Percentiles rank a stretch among this genome's conserved stretches.
phyloP scores from a whole-genome alignment of 2,888 invertebrate species.

The Azorinus chamasolen region DNA sequence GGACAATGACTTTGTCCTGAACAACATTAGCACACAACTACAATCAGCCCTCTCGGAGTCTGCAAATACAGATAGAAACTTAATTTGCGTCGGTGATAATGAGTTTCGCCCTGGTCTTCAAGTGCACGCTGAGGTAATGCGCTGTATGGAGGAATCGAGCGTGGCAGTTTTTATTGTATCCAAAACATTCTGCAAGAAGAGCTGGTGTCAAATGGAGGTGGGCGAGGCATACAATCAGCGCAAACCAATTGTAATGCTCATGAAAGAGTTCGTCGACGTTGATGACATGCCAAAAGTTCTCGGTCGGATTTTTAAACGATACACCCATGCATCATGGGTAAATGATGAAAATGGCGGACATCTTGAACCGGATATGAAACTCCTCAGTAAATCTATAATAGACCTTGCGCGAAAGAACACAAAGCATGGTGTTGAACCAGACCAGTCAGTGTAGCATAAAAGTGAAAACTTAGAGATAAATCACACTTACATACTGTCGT shows the following conservation, averaged over 20 bases:
- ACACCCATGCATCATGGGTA: slow-evolving; percentile 23
- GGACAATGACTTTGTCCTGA: slow-evolving; percentile 20
- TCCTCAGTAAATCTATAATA: slow-evolving; percentile 21
- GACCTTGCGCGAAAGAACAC: slow-evolving; percentile 7
- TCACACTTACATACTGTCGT: too few relatives aligned
- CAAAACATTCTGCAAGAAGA: slow-evolving; percentile 28
- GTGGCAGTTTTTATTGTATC: slow-evolving; percentile 26
- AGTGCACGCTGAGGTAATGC: slow-evolving; percentile 18
- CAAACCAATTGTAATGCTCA: slow-evolving; percentile 21
- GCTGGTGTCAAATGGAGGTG: slow-evolving; percentile 33
- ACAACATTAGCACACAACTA: slow-evolving; percentile 18
- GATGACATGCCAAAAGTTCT: slow-evolving; percentile 22
- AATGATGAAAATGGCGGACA: slow-evolving; percentile 23
- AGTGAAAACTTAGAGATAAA: too few relatives aligned
- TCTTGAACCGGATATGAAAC: slow-evolving; percentile 14
- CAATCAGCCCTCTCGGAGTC: slow-evolving; percentile 2
- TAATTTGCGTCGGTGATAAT: slow-evolving; percentile 20
- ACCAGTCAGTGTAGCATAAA: too few relatives aligned
- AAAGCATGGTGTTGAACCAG: too few relatives aligned
- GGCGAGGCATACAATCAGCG: slow-evolving; percentile 18
- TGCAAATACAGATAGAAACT: slow-evolving; percentile 2
- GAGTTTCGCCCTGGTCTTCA: slow-evolving; percentile 21
- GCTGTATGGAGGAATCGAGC: slow-evolving; percentile 30
- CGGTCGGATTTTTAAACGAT: slow-evolving; percentile 23
- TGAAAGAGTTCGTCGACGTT: slow-evolving; percentile 14